A percentile compares a stretch with the other conserved stretches of the same genome.
These are phyloP conservation scores for Nephrotoma appendiculata DNA, from an alignment of 2,888 invertebrate genomes.

Conservation along the genomic window DNA sequence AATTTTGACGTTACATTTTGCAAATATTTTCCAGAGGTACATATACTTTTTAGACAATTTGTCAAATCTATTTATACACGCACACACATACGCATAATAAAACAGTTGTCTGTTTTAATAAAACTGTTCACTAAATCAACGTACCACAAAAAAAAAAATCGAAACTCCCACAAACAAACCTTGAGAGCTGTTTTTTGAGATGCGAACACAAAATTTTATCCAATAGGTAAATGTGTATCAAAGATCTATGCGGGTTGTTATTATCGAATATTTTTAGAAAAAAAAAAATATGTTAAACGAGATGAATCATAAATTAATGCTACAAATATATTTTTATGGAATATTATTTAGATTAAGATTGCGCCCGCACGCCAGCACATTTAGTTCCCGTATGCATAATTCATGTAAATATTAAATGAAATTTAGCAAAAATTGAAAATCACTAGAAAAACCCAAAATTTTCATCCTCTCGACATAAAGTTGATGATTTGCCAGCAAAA, in stretches of 20 bases:
- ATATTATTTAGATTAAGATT: too few relatives aligned
- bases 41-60: background rate
- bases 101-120: background rate
- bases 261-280: background rate
- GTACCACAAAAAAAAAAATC: background rate
- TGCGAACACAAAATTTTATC: background rate
- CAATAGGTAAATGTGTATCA: background rate
- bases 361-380: too few relatives aligned
- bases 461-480: background rate
- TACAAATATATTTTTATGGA: too few relatives aligned
- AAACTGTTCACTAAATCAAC: background rate
- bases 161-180: background rate
- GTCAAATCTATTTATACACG: background rate
- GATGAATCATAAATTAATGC: background rate
- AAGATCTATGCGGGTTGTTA: background rate
- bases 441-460: background rate
- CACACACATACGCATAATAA: background rate
- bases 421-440: background rate
- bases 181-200: background rate
- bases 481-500: background rate
- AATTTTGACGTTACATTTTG: too few relatives aligned
- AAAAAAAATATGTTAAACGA: background rate
- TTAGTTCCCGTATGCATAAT: background rate
- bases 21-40: background rate
- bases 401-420: background rate